These are phyloP conservation scores for Enteromius anoplus DNA, from an alignment of 2,797 vertebrate species.

Conservation along the genomic window DNA sequence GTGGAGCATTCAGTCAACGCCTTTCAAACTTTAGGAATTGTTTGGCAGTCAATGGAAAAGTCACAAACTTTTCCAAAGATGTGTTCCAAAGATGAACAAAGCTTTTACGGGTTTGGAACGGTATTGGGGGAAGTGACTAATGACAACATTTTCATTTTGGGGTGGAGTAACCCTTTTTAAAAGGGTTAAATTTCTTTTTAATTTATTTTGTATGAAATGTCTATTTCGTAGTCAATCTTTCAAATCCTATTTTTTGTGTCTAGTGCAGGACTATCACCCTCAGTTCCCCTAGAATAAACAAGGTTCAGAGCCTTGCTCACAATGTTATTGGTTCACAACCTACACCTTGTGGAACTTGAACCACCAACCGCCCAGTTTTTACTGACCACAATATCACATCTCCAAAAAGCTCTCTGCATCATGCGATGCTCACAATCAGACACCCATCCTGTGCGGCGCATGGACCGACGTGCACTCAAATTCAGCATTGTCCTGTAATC, in stretches of 20 bases:
- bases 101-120: too few relatives aligned
- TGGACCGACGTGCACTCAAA: conserved; percentile 4
- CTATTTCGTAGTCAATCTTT: not conserved
- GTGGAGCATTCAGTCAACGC: too few relatives aligned
- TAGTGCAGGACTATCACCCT: not conserved
- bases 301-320: not conserved
- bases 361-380: not conserved
- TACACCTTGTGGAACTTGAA: not conserved
- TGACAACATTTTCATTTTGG: too few relatives aligned
- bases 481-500: conserved; percentile 27
- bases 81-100: too few relatives aligned
- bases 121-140: too few relatives aligned
- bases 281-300: too few relatives aligned
- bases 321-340: not conserved
- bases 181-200: too few relatives aligned
- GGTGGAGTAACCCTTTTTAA: not conserved
- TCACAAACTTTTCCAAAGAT: too few relatives aligned
- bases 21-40: too few relatives aligned
- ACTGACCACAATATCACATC: not conserved
- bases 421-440: not conserved
- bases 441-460: conserved; percentile 16
- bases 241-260: not conserved
- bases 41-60: too few relatives aligned
- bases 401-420: not conserved
- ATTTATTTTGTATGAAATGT: not conserved